Percentiles rank a stretch among this genome's conserved stretches.
phyloP scores from a whole-genome alignment of 2,888 invertebrate genomes.

The Diaphora mendica region DNA sequence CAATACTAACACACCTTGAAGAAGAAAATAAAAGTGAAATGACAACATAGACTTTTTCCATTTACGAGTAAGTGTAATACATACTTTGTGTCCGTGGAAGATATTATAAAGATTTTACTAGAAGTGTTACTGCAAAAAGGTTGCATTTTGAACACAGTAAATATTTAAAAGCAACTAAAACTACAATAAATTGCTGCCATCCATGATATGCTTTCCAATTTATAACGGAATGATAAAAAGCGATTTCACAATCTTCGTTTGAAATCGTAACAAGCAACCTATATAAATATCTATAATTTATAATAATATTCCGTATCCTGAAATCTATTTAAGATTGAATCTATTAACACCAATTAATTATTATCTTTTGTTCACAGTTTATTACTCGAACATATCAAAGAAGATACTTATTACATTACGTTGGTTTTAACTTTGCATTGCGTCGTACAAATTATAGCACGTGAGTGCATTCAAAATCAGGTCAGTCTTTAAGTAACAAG shows the following conservation, averaged over 20 bases:
- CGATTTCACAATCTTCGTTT: conserved; percentile 58
- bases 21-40: not conserved
- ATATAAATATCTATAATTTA: conserved; percentile 57
- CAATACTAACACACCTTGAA: not conserved
- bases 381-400: conserved; percentile 45
- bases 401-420: conserved; percentile 46
- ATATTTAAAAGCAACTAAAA: conserved; percentile 67
- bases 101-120: not conserved
- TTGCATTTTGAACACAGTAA: conserved; percentile 64
- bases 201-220: conserved; percentile 78
- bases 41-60: not conserved
- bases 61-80: not conserved
- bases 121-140: not conserved
- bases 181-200: conserved; percentile 65
- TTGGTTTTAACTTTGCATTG: conserved; percentile 41
- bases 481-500: conserved; percentile 66
- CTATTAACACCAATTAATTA: conserved; percentile 56
- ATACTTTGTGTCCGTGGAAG: not conserved
- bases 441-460: conserved; percentile 51
- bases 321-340: conserved; percentile 51
- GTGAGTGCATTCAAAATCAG: conserved; percentile 52
- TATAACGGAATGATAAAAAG: conserved; percentile 76
- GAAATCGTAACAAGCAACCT: conserved; percentile 67
- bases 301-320: conserved; percentile 48
- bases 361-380: conserved; percentile 47